Base-by-base conservation (phyloP, 1,140 invertebrate species). In the Drosophila punjabiensis region DNA sequence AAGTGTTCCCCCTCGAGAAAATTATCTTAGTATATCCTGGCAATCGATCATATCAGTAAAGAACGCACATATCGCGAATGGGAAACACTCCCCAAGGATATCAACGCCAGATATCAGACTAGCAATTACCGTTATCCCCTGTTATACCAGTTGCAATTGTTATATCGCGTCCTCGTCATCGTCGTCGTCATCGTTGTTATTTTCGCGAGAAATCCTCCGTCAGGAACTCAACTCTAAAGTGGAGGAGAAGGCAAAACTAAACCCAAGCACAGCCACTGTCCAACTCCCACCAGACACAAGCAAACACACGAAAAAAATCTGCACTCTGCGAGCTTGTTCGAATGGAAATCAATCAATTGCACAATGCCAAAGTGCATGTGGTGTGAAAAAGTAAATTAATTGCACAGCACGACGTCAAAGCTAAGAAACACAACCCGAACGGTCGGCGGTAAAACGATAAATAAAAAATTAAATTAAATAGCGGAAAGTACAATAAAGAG, bases 301-400 rank as follows among this genome's bases (percentile, higher is more conserved):
- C 5, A 39, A 39, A 39, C 5, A 56, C 14, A 53, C 66, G 59
- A 13, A 20, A 39, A 59, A 16, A 61, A 52, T 20, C 50, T 33
- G 53, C 45, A 58, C 62, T 63, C 50, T 28, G 39, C 24, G 58
- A 71, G 61, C 82, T 58, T 62, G 77, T 65, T 81, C 73, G 65
- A 82, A 79, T 79, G 58, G 69, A 89, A 84, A 84, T 81, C 84
- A 88, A 88, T 88, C 84, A 88, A 83, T 80, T 82, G 83, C 63
- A 82, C 64, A 77, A 81, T 76, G 64, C 35, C 48, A 71, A 69
- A 67, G 73, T 87, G 75, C 83, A 85, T 68, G 65, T 71, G 69
- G 67, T 77, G 84, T 88, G 71, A 88, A 88, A 87, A 87, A 70
- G 78, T 73, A 52, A 90, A 88, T 88, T 87, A 83, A 88, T 87